Evolutionary conservation across 2,888 invertebrate species (phyloP).

Genomic region (Hyposoter didymator): DNA sequence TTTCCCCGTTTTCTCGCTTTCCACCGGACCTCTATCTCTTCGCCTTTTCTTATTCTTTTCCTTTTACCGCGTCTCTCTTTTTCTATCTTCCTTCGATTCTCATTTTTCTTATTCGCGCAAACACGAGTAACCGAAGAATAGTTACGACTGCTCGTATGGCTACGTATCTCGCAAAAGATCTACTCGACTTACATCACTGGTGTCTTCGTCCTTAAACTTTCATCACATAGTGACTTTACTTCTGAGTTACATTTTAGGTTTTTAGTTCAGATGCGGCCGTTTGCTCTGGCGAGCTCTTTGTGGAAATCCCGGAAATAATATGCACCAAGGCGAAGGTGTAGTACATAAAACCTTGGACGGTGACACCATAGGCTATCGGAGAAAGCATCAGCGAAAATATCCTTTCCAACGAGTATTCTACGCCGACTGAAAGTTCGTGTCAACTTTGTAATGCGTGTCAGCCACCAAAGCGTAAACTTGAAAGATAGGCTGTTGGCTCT

Average conservation of each 20-base stretch:
- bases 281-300: not conserved
- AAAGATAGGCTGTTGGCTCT: not conserved
- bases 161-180: conserved; percentile 14
- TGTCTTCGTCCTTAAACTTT: conserved; percentile 21
- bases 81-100: conserved; percentile 47
- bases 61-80: not conserved
- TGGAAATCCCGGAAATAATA: conserved; percentile 20
- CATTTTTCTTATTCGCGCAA: conserved; percentile 40
- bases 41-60: conserved; percentile 45
- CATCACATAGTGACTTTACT: conserved; percentile 34
- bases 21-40: conserved; percentile 55
- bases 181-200: not conserved
- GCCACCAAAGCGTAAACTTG: not conserved
- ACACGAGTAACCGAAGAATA: conserved; percentile 32
- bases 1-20: conserved; percentile 52
- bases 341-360: conserved; percentile 16
- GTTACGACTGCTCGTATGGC: conserved; percentile 25
- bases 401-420: not conserved
- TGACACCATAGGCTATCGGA: not conserved
- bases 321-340: not conserved
- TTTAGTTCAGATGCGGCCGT: not conserved
- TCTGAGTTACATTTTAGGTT: conserved; percentile 5
- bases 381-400: not conserved
- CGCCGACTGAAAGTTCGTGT: not conserved
- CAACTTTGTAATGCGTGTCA: conserved; percentile 4